These are phyloP conservation scores for Sebastes jordani DNA, from an alignment of 2,797 vertebrate genomes.

Conservation along the genomic window DNA sequence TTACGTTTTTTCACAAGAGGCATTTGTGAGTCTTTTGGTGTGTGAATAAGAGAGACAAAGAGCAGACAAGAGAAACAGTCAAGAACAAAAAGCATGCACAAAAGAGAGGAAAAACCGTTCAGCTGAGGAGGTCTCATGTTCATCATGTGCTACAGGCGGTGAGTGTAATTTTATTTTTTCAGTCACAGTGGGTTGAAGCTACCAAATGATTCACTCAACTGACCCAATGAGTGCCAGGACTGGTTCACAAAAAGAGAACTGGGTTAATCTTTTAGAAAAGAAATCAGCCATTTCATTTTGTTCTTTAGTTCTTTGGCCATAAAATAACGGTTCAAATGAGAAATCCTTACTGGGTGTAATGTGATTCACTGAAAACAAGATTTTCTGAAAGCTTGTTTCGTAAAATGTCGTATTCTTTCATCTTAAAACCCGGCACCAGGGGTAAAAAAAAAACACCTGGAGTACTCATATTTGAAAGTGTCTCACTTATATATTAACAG, in stretches of 20 bases:
- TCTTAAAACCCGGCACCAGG: background rate
- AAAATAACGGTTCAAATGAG: background rate
- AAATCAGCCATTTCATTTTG: slow-evolving; percentile 10
- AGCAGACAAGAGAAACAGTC: background rate
- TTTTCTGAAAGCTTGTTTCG: background rate
- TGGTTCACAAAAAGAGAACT: background rate
- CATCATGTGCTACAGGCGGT: slow-evolving; percentile 68
- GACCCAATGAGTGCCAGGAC: background rate
- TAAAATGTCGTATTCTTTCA: background rate
- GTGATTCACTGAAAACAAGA: background rate
- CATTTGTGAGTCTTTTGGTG: background rate
- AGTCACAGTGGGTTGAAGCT: slow-evolving; percentile 28
- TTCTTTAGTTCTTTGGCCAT: background rate
- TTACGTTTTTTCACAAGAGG: background rate
- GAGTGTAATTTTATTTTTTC: slow-evolving; percentile 34
- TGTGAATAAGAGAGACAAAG: background rate
- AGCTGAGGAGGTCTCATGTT: slow-evolving; percentile 51
- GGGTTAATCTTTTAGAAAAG: slow-evolving; percentile 20
- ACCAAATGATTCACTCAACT: slow-evolving; percentile 20
- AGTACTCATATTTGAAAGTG: background rate
- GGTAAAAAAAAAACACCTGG: background rate
- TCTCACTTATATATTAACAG: slow-evolving; percentile 17
- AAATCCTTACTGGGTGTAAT: background rate
- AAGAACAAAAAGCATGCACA: background rate
- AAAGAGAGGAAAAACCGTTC: background rate